Percentiles rank a stretch among this genome's conserved stretches.
phyloP scores from a whole-genome alignment of 2,797 vertebrate genomes.

The Paedocypris micromegethes region DNA sequence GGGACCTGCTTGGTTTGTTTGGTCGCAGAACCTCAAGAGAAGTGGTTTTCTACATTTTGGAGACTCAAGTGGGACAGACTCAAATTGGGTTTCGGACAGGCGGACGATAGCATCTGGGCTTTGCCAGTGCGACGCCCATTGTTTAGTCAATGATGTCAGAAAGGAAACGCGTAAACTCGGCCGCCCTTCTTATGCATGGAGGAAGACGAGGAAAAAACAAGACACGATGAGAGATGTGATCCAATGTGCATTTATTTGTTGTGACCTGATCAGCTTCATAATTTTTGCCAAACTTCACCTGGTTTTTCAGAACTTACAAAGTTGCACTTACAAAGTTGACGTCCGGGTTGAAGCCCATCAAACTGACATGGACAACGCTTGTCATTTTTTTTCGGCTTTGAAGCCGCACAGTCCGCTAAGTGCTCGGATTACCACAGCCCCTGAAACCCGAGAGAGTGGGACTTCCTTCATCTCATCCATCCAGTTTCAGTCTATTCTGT shows the following conservation, averaged over 20 bases:
- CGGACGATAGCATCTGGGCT: constrained; percentile 57
- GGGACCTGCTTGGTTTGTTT: background rate
- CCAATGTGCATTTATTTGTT: constrained; percentile 43
- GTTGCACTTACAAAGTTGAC: background rate
- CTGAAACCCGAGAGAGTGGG: constrained; percentile 49
- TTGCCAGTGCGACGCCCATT: constrained; percentile 52
- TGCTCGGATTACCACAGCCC: constrained; percentile 52
- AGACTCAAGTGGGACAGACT: background rate
- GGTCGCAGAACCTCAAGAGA: background rate
- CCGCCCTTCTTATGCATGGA: constrained; percentile 48
- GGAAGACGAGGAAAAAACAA: constrained; percentile 45
- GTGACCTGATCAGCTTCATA: background rate
- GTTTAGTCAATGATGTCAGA: constrained; percentile 65
- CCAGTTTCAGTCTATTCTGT: constrained; percentile 40
- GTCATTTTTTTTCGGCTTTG: too few relatives aligned
- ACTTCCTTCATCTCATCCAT: constrained; percentile 39
- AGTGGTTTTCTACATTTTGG: background rate
- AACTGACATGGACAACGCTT: too few relatives aligned
- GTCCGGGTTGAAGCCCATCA: too few relatives aligned
- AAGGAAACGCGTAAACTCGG: constrained; percentile 50
- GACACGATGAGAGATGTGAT: constrained; percentile 51
- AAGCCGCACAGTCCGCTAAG: constrained; percentile 11
- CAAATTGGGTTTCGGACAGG: constrained; percentile 11
- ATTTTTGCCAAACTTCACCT: too few relatives aligned
- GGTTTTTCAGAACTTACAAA: background rate